Percentiles rank a stretch among this genome's conserved stretches.
These are phyloP conservation scores for Leptopilina drosophilae DNA, from an alignment of 2,888 invertebrate genomes.

Conservation along the genomic window DNA sequence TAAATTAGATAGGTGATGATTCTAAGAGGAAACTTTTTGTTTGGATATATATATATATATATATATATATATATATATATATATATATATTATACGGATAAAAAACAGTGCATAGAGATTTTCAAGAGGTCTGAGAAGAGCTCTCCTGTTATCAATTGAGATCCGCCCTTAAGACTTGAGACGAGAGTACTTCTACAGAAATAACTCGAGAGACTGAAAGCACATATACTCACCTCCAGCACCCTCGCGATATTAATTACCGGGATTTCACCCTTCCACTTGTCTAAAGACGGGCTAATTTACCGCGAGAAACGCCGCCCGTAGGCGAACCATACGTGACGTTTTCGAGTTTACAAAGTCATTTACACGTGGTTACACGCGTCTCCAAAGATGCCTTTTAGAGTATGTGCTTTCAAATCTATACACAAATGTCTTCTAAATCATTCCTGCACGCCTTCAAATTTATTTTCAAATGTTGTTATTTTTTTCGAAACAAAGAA, in stretches of 20 bases:
- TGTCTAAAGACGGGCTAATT: constrained; percentile 65
- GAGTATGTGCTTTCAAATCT: constrained; percentile 40
- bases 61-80: too few relatives aligned
- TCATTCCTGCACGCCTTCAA: constrained; percentile 37
- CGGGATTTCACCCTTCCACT: constrained; percentile 65
- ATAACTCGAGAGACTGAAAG: constrained; percentile 59
- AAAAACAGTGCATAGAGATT: constrained; percentile 17
- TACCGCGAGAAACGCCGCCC: constrained; percentile 58
- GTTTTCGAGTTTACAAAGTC: constrained; percentile 52
- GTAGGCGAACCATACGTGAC: constrained; percentile 45
- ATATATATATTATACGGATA: not conserved
- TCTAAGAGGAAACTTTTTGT: constrained; percentile 8
- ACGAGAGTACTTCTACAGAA: constrained; percentile 57
- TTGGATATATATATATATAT: not conserved
- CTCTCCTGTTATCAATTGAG: constrained; percentile 33
- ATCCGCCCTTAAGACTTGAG: constrained; percentile 40
- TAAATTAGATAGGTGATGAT: constrained; percentile 8
- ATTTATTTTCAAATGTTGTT: too few relatives aligned
- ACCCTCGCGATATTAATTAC: constrained; percentile 70
- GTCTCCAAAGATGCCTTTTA: constrained; percentile 4
- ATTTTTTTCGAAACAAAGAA: too few relatives aligned
- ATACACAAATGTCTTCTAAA: constrained; percentile 48
- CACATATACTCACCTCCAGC: constrained; percentile 50
- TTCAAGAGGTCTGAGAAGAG: constrained; percentile 12
- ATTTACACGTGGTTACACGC: constrained; percentile 40